Percentiles rank a stretch among this genome's conserved stretches.
Conservation (phyloP, 2,888 invertebrate species). For the Bibio marci region DNA sequence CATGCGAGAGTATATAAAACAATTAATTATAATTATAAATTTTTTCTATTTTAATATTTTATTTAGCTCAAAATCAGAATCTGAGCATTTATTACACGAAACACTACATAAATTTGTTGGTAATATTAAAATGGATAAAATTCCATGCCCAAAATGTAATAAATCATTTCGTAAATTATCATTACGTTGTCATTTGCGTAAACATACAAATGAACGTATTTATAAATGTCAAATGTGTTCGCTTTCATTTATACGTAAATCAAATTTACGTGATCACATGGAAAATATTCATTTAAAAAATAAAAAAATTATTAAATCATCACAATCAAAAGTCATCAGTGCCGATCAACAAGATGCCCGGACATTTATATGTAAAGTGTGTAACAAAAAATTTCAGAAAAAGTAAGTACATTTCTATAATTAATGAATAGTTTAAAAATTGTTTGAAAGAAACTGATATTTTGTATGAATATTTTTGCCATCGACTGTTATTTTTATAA, state of each 20-base stretch:
- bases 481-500: too few species aligned
- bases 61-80: conserved; percentile 37
- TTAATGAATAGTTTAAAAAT: too few species aligned
- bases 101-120: conserved; percentile 37
- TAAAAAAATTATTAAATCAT: not conserved
- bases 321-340: not conserved
- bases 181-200: conserved; percentile 48
- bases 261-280: conserved; percentile 44
- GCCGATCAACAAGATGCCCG: not conserved
- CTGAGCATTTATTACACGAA: conserved; percentile 58
- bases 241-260: conserved; percentile 45
- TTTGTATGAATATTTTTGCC: too few species aligned
- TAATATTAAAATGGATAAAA: conserved; percentile 28
- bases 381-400: conserved; percentile 3
- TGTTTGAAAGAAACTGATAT: too few species aligned
- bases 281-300: conserved; percentile 30
- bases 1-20: too few species aligned
- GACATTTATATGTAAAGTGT: conserved; percentile 2
- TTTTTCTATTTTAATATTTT: too few species aligned
- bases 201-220: conserved; percentile 58
- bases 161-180: conserved; percentile 47
- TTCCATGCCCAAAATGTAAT: conserved; percentile 49
- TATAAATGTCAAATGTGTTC: conserved; percentile 46
- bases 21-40: too few species aligned
- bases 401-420: conserved; percentile 6